phyloP scores from a whole-genome alignment of 2,888 invertebrate species.

The Eilema depressum region DNA sequence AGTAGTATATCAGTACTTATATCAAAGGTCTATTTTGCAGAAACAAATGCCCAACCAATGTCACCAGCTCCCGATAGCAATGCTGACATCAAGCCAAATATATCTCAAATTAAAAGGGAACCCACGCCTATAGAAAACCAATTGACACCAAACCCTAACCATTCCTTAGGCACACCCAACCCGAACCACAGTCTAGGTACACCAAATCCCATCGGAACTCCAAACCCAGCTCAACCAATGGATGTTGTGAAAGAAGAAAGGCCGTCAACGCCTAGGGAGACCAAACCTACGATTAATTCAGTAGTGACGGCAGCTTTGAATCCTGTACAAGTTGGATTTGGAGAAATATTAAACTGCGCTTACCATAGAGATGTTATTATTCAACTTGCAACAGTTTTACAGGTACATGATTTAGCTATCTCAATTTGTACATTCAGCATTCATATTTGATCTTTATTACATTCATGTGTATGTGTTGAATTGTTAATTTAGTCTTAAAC shows the following conservation, averaged over 20 bases:
- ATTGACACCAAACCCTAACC: slow-evolving; percentile 79
- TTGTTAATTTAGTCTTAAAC: too few relatives aligned
- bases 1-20: neutral
- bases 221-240: slow-evolving; percentile 73
- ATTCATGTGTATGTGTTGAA: too few relatives aligned
- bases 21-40: slow-evolving; percentile 50
- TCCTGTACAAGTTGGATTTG: slow-evolving; percentile 90
- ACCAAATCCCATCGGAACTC: slow-evolving; percentile 76
- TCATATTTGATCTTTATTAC: too few relatives aligned
- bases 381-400: slow-evolving; percentile 92
- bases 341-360: slow-evolving; percentile 94
- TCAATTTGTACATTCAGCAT: too few relatives aligned
- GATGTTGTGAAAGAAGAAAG: slow-evolving; percentile 78
- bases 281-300: slow-evolving; percentile 68
- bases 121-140: slow-evolving; percentile 78
- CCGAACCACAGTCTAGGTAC: slow-evolving; percentile 77
- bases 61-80: slow-evolving; percentile 74
- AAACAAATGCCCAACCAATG: slow-evolving; percentile 70
- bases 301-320: slow-evolving; percentile 80
- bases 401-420: slow-evolving; percentile 78
- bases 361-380: slow-evolving; percentile 96
- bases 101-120: slow-evolving; percentile 80
- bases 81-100: slow-evolving; percentile 78
- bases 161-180: slow-evolving; percentile 78
- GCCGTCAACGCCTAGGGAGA: slow-evolving; percentile 71